A percentile compares a stretch with the other conserved stretches of the same genome.
These are phyloP conservation scores for Neogobius melanostomus DNA, from an alignment of 2,113 vertebrate species.

Conservation along the genomic window DNA sequence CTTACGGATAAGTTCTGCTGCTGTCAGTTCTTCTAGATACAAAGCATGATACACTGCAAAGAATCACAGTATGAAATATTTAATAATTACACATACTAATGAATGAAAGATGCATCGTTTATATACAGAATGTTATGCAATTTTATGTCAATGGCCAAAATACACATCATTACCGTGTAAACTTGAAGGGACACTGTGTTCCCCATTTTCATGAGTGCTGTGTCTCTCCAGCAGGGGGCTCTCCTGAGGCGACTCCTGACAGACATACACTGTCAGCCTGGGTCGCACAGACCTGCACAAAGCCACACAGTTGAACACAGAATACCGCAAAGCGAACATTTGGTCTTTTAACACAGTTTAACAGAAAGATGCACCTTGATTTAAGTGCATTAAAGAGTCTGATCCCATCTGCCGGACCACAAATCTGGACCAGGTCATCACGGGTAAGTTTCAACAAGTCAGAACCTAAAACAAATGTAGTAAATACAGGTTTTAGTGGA, in stretches of 20 bases:
- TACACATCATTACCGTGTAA: constrained; percentile 78
- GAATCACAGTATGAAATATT: background rate
- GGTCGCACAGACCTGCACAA: constrained; percentile 85
- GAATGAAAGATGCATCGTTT: too few relatives aligned
- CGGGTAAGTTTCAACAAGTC: constrained; percentile 94
- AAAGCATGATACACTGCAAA: constrained; percentile 90
- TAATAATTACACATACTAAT: background rate
- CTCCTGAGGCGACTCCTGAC: constrained; percentile 78
- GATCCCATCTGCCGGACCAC: constrained; percentile 92
- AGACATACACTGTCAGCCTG: constrained; percentile 88
- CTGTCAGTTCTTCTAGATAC: constrained; percentile 92
- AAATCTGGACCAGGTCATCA: constrained; percentile 93
- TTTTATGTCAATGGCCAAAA: too few relatives aligned
- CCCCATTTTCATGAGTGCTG: constrained; percentile 73
- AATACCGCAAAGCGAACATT: background rate
- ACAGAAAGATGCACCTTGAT: constrained; percentile 79
- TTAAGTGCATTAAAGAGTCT: constrained; percentile 93
- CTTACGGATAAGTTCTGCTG: constrained; percentile 89
- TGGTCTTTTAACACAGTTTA: background rate
- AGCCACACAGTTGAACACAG: background rate
- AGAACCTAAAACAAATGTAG: constrained; percentile 79
- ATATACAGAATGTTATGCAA: background rate
- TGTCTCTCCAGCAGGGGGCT: constrained; percentile 80
- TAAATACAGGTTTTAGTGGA: background rate
- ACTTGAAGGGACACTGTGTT: constrained; percentile 76